Percentiles rank a stretch among this genome's conserved stretches.
Conservation (phyloP, 2,113 vertebrate species). For the Anhinga rufa region DNA sequence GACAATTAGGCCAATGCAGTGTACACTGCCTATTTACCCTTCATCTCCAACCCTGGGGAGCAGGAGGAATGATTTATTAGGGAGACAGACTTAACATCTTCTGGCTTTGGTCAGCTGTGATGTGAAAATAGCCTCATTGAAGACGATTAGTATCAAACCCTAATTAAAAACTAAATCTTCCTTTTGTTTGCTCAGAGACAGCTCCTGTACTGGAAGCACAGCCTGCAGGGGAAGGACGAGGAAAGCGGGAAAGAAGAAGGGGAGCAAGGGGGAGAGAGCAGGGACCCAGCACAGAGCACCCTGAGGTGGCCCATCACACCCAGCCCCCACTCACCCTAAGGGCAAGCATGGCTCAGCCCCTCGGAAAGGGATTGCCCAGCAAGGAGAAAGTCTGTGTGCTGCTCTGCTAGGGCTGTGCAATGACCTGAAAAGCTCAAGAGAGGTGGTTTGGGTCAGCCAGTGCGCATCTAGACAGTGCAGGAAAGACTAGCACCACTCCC, state of each 20-base stretch:
- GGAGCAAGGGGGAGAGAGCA: neutral
- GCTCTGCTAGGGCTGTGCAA: neutral
- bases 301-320: neutral
- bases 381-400: neutral
- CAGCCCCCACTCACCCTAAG: neutral
- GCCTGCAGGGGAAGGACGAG: neutral
- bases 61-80: constrained; percentile 27
- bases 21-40: neutral
- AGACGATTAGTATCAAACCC: constrained; percentile 6
- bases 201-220: neutral
- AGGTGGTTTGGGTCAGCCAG: rapidly evolving
- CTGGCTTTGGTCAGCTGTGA: constrained; percentile 33
- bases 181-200: neutral
- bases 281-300: neutral
- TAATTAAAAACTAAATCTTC: neutral
- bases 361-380: neutral
- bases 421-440: neutral
- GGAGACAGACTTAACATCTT: neutral
- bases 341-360: neutral
- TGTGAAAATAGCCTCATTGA: constrained; percentile 37
- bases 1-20: neutral
- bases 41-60: neutral
- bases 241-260: neutral
- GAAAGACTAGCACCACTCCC: neutral
- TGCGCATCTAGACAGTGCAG: neutral